Base-by-base conservation (phyloP, 2,888 invertebrate species). In the Tetrapedia diversipes region DNA sequence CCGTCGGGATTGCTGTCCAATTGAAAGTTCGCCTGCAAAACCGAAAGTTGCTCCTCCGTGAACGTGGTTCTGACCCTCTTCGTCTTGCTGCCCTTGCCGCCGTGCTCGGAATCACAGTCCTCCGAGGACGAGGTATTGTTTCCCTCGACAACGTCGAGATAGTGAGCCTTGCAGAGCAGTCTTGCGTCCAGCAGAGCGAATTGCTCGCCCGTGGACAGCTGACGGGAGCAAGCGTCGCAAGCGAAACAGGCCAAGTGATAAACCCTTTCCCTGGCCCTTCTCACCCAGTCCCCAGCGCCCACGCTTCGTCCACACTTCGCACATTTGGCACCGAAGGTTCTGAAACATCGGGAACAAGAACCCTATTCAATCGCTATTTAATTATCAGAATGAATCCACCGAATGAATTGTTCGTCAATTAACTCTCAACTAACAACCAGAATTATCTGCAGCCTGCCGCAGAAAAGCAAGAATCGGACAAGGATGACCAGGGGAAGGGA, bases 181-280 rank as follows among this genome's bases (percentile, higher is more conserved):
- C 98, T 93, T 91, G 97, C 97, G 87, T 99, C 93, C 92, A 98
- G 96, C 76, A 99, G 94, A 14, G 99, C 98, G 92, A 99, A 99
- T 93, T 99, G 98, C 92, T 99, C 98, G 6, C 98, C 98, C 0
- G 98, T 98, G 83, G 97, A 97, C 74, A 98, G 93, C 92, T 98
- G 98, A 39, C 98, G 94, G 86, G 97, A 97, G 92, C 98, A 98
- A 74, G 97, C 97, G 92, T 99, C 98, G 92, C 99, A 99, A 24
- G 99, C 98, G 93, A 99, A 99, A 93, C 99, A 99, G 57, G 99
- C 99, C 91, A 99, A 94, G 93, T 99, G 99, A 93, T 98, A 99
- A 39, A 99, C 98, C 92, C 97, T 96, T 89, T 97, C 97, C 64
- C 97, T 94, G 41, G 99, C 99, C 90, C 98, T 95, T 79, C 99